Conservation (phyloP, 35 echinoderm and acorn worm species). For the Patiria miniata region DNA sequence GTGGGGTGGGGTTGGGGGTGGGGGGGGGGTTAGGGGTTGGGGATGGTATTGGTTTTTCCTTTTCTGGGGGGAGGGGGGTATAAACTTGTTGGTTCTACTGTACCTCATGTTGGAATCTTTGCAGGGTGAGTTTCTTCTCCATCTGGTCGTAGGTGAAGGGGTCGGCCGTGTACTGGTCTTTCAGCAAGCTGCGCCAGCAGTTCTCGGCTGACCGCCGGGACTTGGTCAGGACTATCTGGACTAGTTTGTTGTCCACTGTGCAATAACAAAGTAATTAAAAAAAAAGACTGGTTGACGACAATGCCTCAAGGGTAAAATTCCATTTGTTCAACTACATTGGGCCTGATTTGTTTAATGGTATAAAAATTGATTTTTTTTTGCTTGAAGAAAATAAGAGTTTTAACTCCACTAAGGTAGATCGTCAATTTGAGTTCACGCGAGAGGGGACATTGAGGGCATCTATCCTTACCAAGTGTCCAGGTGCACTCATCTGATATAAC, state of each 20-base stretch:
- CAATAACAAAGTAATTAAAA: constrained; percentile 1
- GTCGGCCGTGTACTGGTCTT: constrained; percentile 76
- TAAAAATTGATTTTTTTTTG: no score
- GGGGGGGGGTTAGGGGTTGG: no score
- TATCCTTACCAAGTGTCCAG: constrained; percentile 86
- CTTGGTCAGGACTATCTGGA: constrained; percentile 78
- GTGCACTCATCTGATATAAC: constrained; percentile 84
- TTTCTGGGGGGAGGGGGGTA: no score
- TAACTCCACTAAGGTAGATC: no score
- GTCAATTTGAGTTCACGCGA: no score
- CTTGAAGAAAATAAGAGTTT: no score
- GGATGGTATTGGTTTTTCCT: no score
- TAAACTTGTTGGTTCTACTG: not conserved
- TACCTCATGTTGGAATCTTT: constrained; percentile 97
- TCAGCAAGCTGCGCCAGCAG: constrained; percentile 88
- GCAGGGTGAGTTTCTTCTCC: constrained; percentile 98
- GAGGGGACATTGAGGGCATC: no score
- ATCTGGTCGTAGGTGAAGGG: constrained; percentile 89
- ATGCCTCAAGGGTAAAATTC: no score
- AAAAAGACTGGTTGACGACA: not conserved
- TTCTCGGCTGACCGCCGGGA: constrained; percentile 56
- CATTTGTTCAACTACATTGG: no score
- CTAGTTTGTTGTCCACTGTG: constrained; percentile 82
- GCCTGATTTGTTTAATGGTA: no score
- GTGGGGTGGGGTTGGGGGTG: no score